Evolutionary conservation across 2,888 invertebrate genomes (phyloP).

Genomic region (Hydriomena furcata): DNA sequence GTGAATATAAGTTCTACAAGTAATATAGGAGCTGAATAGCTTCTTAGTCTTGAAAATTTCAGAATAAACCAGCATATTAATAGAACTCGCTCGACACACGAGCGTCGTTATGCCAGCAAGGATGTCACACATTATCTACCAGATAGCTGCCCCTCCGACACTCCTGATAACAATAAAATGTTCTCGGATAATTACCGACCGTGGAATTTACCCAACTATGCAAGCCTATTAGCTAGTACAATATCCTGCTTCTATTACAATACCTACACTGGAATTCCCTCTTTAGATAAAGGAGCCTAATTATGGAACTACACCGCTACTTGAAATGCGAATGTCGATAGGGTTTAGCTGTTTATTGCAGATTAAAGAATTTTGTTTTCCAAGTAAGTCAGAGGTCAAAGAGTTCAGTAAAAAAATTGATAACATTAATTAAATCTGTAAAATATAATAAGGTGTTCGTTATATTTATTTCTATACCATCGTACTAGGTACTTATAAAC

Average conservation of each 20-base stretch:
- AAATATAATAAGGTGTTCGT: too few species aligned
- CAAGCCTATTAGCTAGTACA: slow-evolving; percentile 31
- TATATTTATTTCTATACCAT: too few species aligned
- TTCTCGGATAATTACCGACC: slow-evolving; percentile 27
- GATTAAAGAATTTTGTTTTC: neutral
- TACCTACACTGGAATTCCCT: slow-evolving; percentile 43
- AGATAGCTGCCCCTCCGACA: slow-evolving; percentile 51
- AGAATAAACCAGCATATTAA: slow-evolving; percentile 37
- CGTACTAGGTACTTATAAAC: too few species aligned
- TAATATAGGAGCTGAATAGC: neutral
- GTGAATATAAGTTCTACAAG: neutral
- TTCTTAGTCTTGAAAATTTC: neutral
- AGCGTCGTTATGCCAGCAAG: slow-evolving; percentile 52
- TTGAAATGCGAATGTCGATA: slow-evolving; percentile 13
- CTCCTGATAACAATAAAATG: slow-evolving; percentile 45
- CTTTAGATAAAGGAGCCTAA: slow-evolving; percentile 38
- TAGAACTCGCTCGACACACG: slow-evolving; percentile 47
- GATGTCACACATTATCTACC: slow-evolving; percentile 49
- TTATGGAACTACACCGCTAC: slow-evolving; percentile 30
- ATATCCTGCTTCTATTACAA: slow-evolving; percentile 44
- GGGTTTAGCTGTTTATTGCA: neutral
- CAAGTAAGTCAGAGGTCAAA: neutral
- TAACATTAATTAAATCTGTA: too few species aligned
- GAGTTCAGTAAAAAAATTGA: neutral
- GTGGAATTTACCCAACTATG: slow-evolving; percentile 44